Conservation (phyloP, 2,888 invertebrate species). For the Clistopyga incitator region DNA sequence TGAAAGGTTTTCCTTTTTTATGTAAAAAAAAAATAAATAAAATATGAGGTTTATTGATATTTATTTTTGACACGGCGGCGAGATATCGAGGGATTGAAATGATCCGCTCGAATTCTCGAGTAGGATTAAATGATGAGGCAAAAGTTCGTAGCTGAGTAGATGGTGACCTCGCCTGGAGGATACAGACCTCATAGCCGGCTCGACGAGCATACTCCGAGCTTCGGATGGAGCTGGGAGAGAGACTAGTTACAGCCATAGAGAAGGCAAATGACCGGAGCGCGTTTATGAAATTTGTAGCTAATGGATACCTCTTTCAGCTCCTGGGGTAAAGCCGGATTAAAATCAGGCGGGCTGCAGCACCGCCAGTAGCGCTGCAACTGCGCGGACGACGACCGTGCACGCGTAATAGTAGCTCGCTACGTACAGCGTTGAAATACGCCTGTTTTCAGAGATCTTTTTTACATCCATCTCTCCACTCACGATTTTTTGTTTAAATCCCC, state of each 20-base stretch:
- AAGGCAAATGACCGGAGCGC: conserved; percentile 58
- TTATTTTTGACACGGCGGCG: neutral
- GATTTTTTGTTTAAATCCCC: conserved; percentile 34
- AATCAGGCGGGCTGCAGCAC: conserved; percentile 69
- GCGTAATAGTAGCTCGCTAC: conserved; percentile 16
- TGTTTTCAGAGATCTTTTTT: conserved; percentile 37
- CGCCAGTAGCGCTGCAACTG: conserved; percentile 50
- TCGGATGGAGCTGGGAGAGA: conserved; percentile 28
- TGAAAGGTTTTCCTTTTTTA: too few species aligned
- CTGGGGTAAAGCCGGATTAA: conserved; percentile 74
- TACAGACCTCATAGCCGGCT: neutral
- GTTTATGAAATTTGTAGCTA: conserved; percentile 74
- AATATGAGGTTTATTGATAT: neutral
- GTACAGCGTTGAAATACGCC: conserved; percentile 38
- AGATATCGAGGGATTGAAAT: neutral
- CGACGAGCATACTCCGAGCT: conserved; percentile 58
- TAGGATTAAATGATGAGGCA: conserved; percentile 4
- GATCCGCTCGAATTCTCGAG: conserved; percentile 9
- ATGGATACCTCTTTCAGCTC: conserved; percentile 74
- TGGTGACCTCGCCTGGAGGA: conserved; percentile 1
- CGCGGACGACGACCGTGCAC: conserved; percentile 37
- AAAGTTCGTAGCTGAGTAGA: neutral
- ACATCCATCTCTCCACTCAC: conserved; percentile 21
- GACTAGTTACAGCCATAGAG: conserved; percentile 26
- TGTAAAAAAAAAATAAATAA: neutral